Evolutionary conservation across 2,113 vertebrate genomes (phyloP).

Genomic region (Oreamnos americanus): DNA sequence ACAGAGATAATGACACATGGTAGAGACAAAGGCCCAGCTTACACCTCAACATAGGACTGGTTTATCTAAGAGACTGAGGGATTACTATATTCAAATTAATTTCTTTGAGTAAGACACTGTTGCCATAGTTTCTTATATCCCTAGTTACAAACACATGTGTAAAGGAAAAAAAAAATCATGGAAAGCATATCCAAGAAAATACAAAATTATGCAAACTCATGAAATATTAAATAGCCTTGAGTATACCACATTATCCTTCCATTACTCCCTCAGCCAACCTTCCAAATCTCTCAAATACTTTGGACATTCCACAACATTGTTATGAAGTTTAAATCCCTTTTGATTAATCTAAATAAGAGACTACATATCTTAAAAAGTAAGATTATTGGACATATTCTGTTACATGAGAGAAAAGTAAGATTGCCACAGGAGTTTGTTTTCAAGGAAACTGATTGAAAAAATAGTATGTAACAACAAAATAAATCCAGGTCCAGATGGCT

Average conservation of each 20-base stretch:
- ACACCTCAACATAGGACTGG: not conserved
- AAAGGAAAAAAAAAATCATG: not conserved
- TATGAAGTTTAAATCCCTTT: not conserved
- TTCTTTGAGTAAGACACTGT: slow-evolving; percentile 16
- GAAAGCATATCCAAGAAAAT: slow-evolving; percentile 31
- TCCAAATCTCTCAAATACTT: not conserved
- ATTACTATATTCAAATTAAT: not conserved
- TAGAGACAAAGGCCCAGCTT: not conserved
- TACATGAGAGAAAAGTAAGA: not conserved
- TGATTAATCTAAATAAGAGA: not conserved
- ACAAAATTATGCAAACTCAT: not conserved
- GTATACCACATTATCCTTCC: not conserved
- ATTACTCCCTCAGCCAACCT: not conserved
- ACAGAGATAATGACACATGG: not conserved
- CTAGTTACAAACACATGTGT: slow-evolving; percentile 28
- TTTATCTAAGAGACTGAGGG: not conserved
- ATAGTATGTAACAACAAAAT: not conserved
- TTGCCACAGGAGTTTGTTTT: not conserved
- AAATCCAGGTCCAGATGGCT: not conserved
- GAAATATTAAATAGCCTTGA: not conserved
- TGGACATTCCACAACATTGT: not conserved
- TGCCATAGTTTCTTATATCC: slow-evolving; percentile 60
- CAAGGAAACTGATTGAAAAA: not conserved
- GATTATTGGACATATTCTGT: not conserved
- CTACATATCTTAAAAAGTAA: not conserved